A percentile compares a stretch with the other conserved stretches of the same genome.
These are phyloP conservation scores for Drosophila bocki DNA, from an alignment of 1,140 invertebrate genomes.

Conservation along the genomic window DNA sequence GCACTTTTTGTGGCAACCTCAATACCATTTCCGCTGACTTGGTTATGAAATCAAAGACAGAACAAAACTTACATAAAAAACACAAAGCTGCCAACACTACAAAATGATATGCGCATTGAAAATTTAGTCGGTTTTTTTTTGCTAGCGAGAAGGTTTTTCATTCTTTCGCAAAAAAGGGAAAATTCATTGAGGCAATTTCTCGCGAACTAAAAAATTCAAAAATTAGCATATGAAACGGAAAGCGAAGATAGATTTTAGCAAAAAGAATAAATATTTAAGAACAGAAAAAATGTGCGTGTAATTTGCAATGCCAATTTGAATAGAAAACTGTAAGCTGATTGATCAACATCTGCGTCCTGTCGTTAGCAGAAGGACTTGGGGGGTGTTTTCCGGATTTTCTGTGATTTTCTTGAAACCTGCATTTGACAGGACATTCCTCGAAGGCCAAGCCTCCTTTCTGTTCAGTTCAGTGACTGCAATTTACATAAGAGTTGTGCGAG, in stretches of 20 bases:
- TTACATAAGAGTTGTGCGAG: slow-evolving; percentile 23
- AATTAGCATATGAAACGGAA: slow-evolving; percentile 46
- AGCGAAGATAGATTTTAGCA: slow-evolving; percentile 9
- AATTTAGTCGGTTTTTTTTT: slow-evolving; percentile 12
- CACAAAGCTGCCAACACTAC: slow-evolving; percentile 8
- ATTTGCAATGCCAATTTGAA: slow-evolving; percentile 38
- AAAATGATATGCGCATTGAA: slow-evolving; percentile 72
- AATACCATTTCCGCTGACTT: slow-evolving; percentile 66
- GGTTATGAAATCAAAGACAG: slow-evolving; percentile 69
- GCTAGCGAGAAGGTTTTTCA: slow-evolving; percentile 49
- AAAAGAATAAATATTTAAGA: slow-evolving; percentile 27
- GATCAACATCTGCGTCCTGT: slow-evolving; percentile 3
- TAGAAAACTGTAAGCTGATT: slow-evolving; percentile 7
- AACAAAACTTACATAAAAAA: slow-evolving; percentile 76
- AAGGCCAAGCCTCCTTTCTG: slow-evolving; percentile 27
- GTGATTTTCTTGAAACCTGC: slow-evolving; percentile 4
- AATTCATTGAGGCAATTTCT: slow-evolving; percentile 62
- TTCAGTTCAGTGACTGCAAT: slow-evolving; percentile 17
- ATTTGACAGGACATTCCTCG: slow-evolving; percentile 14
- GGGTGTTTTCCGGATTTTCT: not conserved
- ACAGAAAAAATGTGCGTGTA: not conserved
- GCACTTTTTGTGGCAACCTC: slow-evolving; percentile 46
- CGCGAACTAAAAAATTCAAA: not conserved
- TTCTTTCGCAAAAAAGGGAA: slow-evolving; percentile 54
- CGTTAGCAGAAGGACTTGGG: not conserved